Evolutionary conservation across 1,140 invertebrate species (phyloP), one percentile per base, ranked within the genome.

Genomic region (Drosophila quadrilineata): DNA sequence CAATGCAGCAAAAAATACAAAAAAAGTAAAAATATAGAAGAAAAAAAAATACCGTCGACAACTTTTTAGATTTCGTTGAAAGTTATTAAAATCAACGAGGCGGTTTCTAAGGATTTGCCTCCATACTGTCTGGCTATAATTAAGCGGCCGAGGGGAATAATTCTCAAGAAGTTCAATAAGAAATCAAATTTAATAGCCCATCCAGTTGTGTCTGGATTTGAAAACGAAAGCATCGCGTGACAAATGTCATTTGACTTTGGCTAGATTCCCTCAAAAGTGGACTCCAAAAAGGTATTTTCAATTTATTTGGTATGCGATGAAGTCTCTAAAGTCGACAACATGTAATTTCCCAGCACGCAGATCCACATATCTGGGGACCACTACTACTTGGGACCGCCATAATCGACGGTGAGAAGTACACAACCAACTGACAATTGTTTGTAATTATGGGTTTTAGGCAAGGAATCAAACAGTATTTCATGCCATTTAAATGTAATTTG

Each of bases 401-500:
- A 82, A 82, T 82, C 72, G 76, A n/a, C 59, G 60, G 64, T 77
- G 79, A 84, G 79, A 70, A 84, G 77, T 84, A 73, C 63, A 59
- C 68, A 40, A 40, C 24, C 69, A 58, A 84, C 77, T 82, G 69
- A 73, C 69, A 82, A 84, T 84, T 84, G 69, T 66, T 59, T 64
- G 69, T 77, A 84, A 84, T 82, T 82, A 77, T 70, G 73, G 73
- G 64, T 52, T 82, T 63, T 35, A 48, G 36, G 33, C 28, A 72
- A 77, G 52, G 77, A 82, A 84, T 77, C 77, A 82, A 82, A 76
- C 77, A 70, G 35, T 73, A 84, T 84, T 85, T 84, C 79, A 84
- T 84, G 77, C 79, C 79, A 77, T 84, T 84, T 84, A 84, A 82
- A 82, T 77, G 60, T 84, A 82, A 82, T 80, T 80, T 49, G 67